These are phyloP conservation scores for Drosophila trapezifrons DNA, from an alignment of 1,140 invertebrate species.

Conservation along the genomic window DNA sequence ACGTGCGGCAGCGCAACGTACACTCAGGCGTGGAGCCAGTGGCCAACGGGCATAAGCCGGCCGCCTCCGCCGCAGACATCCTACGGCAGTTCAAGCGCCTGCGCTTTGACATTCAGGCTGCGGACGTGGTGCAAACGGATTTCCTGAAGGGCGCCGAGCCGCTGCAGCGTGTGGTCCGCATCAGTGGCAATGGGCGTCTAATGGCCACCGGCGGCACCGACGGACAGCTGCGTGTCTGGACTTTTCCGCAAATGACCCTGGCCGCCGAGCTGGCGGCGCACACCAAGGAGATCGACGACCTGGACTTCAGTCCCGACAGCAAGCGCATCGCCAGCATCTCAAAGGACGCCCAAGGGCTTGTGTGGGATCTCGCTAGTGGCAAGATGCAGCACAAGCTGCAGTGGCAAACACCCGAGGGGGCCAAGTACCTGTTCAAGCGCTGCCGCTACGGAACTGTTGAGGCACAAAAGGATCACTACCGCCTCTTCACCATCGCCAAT, in stretches of 20 bases:
- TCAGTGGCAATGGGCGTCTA: slow-evolving; percentile 90
- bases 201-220: slow-evolving; percentile 97
- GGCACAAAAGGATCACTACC: slow-evolving; percentile 87
- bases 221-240: slow-evolving; percentile 94
- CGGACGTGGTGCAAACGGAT: slow-evolving; percentile 92
- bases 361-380: slow-evolving; percentile 90
- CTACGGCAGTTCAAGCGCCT: slow-evolving; percentile 87
- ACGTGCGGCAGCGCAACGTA: slow-evolving; percentile 56
- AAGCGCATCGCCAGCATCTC: slow-evolving; percentile 92
- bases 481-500: slow-evolving; percentile 93
- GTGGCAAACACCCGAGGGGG: slow-evolving; percentile 89
- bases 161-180: slow-evolving; percentile 93
- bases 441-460: slow-evolving; percentile 91
- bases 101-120: slow-evolving; percentile 89
- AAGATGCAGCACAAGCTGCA: slow-evolving; percentile 85
- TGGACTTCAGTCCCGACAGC: slow-evolving; percentile 93
- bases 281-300: slow-evolving; percentile 94
- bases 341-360: slow-evolving; percentile 92
- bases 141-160: slow-evolving; percentile 88
- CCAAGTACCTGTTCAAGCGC: slow-evolving; percentile 93
- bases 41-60: slow-evolving; percentile 55
- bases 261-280: slow-evolving; percentile 89
- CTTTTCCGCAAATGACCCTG: slow-evolving; percentile 91
- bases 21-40: slow-evolving; percentile 73
- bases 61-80: slow-evolving; percentile 81